Percentiles rank a stretch among this genome's conserved stretches.
Evolutionary conservation across 2,113 vertebrate species (phyloP).

Genomic region (Strix uralensis): DNA sequence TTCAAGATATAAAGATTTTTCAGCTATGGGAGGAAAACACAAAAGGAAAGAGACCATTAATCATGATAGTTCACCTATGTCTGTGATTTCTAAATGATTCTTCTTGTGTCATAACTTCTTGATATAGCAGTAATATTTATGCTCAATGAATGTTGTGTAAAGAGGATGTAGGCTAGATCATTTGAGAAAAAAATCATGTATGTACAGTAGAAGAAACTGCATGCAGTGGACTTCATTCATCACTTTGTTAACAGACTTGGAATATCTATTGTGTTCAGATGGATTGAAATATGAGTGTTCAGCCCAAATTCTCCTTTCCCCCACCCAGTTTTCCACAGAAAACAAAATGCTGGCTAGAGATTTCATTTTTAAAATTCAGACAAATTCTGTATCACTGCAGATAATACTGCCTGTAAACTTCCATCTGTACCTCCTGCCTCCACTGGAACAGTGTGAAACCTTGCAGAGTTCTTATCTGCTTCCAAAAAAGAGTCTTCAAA

Average conservation of each 20-base stretch:
- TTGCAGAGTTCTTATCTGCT: not conserved
- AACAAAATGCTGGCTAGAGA: not conserved
- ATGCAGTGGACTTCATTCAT: slow-evolving; percentile 5
- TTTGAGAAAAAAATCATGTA: not conserved
- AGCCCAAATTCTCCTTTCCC: not conserved
- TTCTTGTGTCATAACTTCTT: not conserved
- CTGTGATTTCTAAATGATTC: not conserved
- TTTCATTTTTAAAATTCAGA: slow-evolving; percentile 2
- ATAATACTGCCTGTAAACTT: slow-evolving; percentile 43
- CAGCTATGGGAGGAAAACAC: not conserved
- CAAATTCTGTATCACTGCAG: not conserved
- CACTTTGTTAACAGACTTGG: not conserved
- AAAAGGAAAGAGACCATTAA: not conserved
- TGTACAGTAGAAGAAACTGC: not conserved
- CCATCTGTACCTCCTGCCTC: slow-evolving; percentile 51
- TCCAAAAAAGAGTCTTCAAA: slow-evolving; percentile 53
- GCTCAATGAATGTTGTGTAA: not conserved
- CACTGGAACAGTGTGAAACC: slow-evolving; percentile 12
- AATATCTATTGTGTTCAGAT: not conserved
- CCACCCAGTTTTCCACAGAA: not conserved
- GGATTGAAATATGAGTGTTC: not conserved
- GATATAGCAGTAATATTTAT: not conserved
- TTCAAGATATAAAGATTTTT: not conserved
- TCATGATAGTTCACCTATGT: not conserved
- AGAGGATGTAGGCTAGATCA: not conserved